Evolutionary conservation across 2,797 vertebrate species (phyloP).

Genomic region (Merluccius polli): DNA sequence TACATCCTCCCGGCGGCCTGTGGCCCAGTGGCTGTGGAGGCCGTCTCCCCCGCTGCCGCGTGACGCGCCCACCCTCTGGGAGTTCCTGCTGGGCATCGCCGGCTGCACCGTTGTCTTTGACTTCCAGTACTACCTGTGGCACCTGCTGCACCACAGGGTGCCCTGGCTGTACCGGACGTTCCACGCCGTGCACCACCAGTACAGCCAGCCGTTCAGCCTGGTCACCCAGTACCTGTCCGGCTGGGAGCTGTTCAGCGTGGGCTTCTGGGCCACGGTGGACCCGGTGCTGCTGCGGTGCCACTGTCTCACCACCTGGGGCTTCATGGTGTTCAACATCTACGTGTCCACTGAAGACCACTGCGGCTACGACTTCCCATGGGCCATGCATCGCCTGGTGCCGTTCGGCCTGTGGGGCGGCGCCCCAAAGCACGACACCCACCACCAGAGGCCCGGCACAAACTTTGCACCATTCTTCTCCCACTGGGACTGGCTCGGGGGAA

Average conservation of each 20-base stretch:
- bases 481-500: conserved; percentile 79
- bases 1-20: conserved; percentile 75
- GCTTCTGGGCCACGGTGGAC: conserved; percentile 78
- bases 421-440: conserved; percentile 75
- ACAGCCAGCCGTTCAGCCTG: conserved; percentile 76
- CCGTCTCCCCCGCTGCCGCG: conserved; percentile 68
- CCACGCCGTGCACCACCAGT: conserved; percentile 79
- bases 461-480: conserved; percentile 80
- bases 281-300: conserved; percentile 77
- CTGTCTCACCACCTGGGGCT: conserved; percentile 77
- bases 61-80: conserved; percentile 68
- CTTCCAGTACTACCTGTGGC: conserved; percentile 82
- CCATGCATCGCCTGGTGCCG: conserved; percentile 75
- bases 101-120: conserved; percentile 79
- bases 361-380: conserved; percentile 81
- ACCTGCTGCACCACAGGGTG: conserved; percentile 76
- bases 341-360: conserved; percentile 80
- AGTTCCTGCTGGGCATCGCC: conserved; percentile 73
- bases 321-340: conserved; percentile 80
- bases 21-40: conserved; percentile 79
- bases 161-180: conserved; percentile 79
- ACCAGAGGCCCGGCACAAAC: conserved; percentile 73
- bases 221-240: conserved; percentile 79
- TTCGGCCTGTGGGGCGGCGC: conserved; percentile 78
- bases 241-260: conserved; percentile 78